Base-by-base conservation (phyloP, 2,113 vertebrate genomes). In the Datnioides undecimradiatus region DNA sequence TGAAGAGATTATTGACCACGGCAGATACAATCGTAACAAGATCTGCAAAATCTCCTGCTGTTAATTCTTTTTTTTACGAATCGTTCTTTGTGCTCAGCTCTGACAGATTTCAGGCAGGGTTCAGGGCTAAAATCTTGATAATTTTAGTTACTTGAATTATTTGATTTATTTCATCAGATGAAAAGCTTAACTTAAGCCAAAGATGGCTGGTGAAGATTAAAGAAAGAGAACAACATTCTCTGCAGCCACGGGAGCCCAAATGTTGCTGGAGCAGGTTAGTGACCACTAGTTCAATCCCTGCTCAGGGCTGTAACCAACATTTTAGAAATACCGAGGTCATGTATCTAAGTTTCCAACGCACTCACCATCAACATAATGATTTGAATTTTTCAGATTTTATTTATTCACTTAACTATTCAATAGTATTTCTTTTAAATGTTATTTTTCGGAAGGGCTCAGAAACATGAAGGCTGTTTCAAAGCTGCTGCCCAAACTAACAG, bases 31-130 rank as follows among this genome's bases (percentile, higher is more conserved):
- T 75, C 55, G 1, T 29, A 45, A 57, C 3, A 19, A 69, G 45
- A 59, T 60, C 73, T 43, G 16, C 3, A 60, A 27, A 58, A 58
- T 33, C 76, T 40, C 36, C 79, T 17, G 58, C 67, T 54, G 59
- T 16, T 83, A 16, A 76, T 79, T 84, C n/a, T n/a, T 69, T 49
- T 25, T 57, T 43, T 67, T 38, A 34, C 78, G 55, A 74, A 52
- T 59, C 48, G 63, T 33, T 57, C 27, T 79, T 36, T 46, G 49
- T 13, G 19, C 16, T 6, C 17, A 10, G 40, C 45, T 67, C 27
- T 48, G 70, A 70, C 5, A 60, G 51, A 57, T 48, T 48, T 21
- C 16, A 67, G 23, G 13, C 25, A 54, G 36, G 8, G 31, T 31
- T 75, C 8, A 17, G 29, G 5, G 27, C 2, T 2, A 11, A 11